Conservation (phyloP, 1,140 invertebrate species). For the Pararge aegeria region DNA sequence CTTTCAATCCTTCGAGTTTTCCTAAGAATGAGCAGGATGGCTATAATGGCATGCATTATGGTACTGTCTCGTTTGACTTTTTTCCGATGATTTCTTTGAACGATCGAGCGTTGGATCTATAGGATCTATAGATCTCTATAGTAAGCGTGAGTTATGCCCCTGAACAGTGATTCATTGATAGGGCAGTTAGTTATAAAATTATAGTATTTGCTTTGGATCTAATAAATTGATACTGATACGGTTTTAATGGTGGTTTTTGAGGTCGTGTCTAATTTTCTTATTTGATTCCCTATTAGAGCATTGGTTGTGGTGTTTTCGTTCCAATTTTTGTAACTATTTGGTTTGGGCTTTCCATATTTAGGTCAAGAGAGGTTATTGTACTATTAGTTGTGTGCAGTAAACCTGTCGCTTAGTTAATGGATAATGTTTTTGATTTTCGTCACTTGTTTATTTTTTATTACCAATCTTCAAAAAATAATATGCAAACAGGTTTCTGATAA, state of each 20-base stretch:
- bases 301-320: background rate
- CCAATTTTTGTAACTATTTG: background rate
- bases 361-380: no score
- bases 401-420: no score
- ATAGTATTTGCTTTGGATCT: conserved; percentile 47
- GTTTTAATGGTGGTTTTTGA: conserved; percentile 15
- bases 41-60: conserved; percentile 66
- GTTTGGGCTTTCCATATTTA: background rate
- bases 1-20: conserved; percentile 27
- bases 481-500: no score
- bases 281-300: background rate
- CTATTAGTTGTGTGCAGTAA: no score
- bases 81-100: conserved; percentile 69
- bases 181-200: conserved; percentile 45
- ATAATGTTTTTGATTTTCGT: no score
- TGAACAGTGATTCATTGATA: conserved; percentile 55
- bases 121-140: conserved; percentile 62
- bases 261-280: background rate
- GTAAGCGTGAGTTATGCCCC: conserved; percentile 57
- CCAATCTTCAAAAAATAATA: no score
- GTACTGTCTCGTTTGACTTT: conserved; percentile 53
- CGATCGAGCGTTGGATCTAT: conserved; percentile 53
- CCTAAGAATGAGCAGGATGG: conserved; percentile 38
- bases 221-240: conserved; percentile 24
- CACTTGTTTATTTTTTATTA: no score